A percentile compares a stretch with the other conserved stretches of the same genome.
These are phyloP conservation scores for Neuroscelio doddi DNA, from an alignment of 2,888 invertebrate species.

Conservation along the genomic window DNA sequence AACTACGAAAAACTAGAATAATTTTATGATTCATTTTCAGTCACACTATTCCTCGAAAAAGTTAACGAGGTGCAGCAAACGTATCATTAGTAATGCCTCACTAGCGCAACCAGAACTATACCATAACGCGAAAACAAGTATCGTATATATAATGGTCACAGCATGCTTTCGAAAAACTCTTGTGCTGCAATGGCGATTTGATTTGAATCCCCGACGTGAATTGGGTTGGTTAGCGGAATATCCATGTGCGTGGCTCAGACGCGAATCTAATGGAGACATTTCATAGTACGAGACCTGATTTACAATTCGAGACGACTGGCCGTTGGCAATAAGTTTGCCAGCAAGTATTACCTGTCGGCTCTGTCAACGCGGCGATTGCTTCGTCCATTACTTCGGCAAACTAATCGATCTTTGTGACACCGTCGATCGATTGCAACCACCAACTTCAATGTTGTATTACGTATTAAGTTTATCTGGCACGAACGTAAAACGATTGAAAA, in stretches of 20 bases:
- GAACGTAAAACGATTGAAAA: background rate
- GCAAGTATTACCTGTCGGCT: constrained; percentile 58
- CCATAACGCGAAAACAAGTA: background rate
- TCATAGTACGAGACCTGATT: constrained; percentile 55
- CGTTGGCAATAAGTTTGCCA: constrained; percentile 57
- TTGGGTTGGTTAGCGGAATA: constrained; percentile 14
- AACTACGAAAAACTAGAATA: background rate
- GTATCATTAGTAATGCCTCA: background rate
- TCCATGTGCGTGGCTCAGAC: constrained; percentile 11
- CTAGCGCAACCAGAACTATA: background rate
- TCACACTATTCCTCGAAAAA: background rate
- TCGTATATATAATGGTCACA: background rate
- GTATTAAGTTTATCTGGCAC: background rate
- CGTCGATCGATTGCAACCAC: constrained; percentile 1
- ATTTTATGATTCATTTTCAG: background rate
- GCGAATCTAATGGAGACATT: constrained; percentile 55
- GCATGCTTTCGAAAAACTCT: background rate
- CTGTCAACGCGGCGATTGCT: constrained; percentile 53
- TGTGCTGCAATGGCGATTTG: constrained; percentile 39
- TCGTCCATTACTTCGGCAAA: constrained; percentile 51
- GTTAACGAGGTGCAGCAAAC: background rate
- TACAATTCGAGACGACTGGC: constrained; percentile 51
- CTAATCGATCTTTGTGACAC: constrained; percentile 47
- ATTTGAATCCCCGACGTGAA: constrained; percentile 50
- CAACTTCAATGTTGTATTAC: background rate